Percentiles rank a stretch among this genome's conserved stretches.
Evolutionary conservation across 2,888 invertebrate species (phyloP).

Genomic region (Eristalis pertinax): DNA sequence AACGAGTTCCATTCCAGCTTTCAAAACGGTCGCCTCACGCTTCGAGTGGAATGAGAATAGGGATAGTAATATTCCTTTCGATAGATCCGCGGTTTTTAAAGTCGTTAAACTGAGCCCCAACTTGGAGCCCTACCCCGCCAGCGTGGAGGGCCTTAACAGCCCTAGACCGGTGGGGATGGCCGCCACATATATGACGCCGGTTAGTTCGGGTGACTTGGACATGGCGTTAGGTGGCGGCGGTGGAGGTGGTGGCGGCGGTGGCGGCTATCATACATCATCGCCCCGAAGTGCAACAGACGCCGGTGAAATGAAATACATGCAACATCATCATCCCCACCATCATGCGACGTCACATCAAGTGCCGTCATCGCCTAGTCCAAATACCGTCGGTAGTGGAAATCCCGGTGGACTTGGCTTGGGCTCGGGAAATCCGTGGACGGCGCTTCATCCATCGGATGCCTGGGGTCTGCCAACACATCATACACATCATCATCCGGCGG

Average conservation of each 20-base stretch:
- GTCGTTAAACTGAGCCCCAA: conserved; percentile 82
- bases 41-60: conserved; percentile 82
- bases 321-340: conserved; percentile 92
- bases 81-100: conserved; percentile 81
- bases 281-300: conserved; percentile 93
- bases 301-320: conserved; percentile 97
- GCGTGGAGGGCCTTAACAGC: conserved; percentile 83
- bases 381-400: conserved; percentile 83
- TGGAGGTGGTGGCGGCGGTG: conserved; percentile 76
- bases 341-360: conserved; percentile 89
- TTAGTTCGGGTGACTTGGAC: conserved; percentile 89
- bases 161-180: conserved; percentile 93
- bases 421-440: conserved; percentile 90
- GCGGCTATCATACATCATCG: conserved; percentile 90
- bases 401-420: conserved; percentile 78
- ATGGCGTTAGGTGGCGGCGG: conserved; percentile 88
- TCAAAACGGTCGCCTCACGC: conserved; percentile 82
- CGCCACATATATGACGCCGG: conserved; percentile 97
- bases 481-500: conserved; percentile 88
- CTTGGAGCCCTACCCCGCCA: conserved; percentile 83
- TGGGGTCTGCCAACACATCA: conserved; percentile 90
- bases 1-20: conserved; percentile 76
- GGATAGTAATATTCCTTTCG: conserved; percentile 81
- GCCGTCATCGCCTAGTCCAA: conserved; percentile 86
- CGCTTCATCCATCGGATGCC: conserved; percentile 89